Evolutionary conservation across 2,797 vertebrate species (phyloP).

Genomic region (Rhodeus uyekii): DNA sequence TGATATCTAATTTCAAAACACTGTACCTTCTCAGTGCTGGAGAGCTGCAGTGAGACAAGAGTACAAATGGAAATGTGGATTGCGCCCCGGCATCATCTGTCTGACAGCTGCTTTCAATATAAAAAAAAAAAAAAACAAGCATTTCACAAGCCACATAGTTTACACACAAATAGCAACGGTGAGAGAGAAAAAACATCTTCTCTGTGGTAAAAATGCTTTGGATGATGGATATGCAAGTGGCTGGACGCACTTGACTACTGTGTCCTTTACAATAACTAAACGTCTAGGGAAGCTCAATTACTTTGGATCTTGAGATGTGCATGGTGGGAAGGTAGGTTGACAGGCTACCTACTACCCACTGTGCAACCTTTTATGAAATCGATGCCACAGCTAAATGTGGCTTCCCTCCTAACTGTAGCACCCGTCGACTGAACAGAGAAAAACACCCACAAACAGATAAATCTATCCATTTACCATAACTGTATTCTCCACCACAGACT

Average conservation of each 20-base stretch:
- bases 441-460: conserved; percentile 77
- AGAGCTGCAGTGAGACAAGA: conserved; percentile 41
- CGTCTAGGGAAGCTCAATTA: conserved; percentile 66
- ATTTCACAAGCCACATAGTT: conserved; percentile 39
- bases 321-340: conserved; percentile 67
- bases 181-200: neutral
- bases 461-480: conserved; percentile 58
- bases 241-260: conserved; percentile 36
- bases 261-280: conserved; percentile 58
- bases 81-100: conserved; percentile 35
- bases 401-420: conserved; percentile 66
- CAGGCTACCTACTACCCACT: conserved; percentile 72
- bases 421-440: conserved; percentile 60
- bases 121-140: conserved; percentile 47
- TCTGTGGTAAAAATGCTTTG: conserved; percentile 17
- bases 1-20: conserved; percentile 56
- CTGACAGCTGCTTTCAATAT: conserved; percentile 61
- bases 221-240: conserved; percentile 31
- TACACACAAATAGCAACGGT: conserved; percentile 22
- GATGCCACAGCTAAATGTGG: conserved; percentile 77
- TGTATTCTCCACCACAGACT: neutral
- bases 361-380: conserved; percentile 81
- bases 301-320: conserved; percentile 60
- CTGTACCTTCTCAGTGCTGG: conserved; percentile 41
- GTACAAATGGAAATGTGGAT: conserved; percentile 51